Evolutionary conservation across 2,797 vertebrate genomes (phyloP), one percentile per base, ranked within the genome.

Genomic region (Pristis pectinata): DNA sequence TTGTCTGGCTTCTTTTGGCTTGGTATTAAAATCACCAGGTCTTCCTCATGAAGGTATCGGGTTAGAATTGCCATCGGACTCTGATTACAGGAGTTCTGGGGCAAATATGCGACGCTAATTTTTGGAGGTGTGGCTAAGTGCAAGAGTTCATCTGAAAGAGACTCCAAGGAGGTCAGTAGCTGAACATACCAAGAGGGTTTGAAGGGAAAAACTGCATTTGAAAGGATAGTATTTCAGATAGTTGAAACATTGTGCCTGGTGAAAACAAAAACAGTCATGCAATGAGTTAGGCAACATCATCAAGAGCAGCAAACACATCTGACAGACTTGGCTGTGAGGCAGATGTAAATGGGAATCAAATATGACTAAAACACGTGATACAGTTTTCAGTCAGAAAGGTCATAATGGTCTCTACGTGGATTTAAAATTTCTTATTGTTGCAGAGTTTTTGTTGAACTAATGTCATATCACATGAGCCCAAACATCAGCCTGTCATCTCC

Each of bases 291-390:
- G 37, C 59, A 19, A 37, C 17, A 91, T 91, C 59, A 61, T 67
- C n/a, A 37, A 19, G 17, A 67, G 34, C 59, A 64, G n/a, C n/a
- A 41, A 91, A 37, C 59, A 67, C 87, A 91, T 91, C 87, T 91
- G 87, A 91, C 87, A 91, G 87, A 67, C 87, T 67, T 91, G 37
- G 87, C 87, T 91, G 87, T 91, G 87, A 91, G 87, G 87, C 87
- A 91, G 64, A 91, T 67, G 59, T n/a, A 91, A 91, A 91, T 91
- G 64, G 59, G 87, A 91, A 91, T 67, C 59, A 67, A 91, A 91
- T 37, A 67, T 91, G 87, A 91, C 87, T 91, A 34, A 91, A 91
- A 64, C 87, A 91, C 64, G 87, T 91, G 87, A 87, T 67, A 49
- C 64, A 87, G 41, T 91, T 91, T 91, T 67, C 87, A 91, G 87